Percentiles rank a stretch among this genome's conserved stretches.
Evolutionary conservation across 2,888 invertebrate species (phyloP).

Genomic region (Eupithecia pulchellata): DNA sequence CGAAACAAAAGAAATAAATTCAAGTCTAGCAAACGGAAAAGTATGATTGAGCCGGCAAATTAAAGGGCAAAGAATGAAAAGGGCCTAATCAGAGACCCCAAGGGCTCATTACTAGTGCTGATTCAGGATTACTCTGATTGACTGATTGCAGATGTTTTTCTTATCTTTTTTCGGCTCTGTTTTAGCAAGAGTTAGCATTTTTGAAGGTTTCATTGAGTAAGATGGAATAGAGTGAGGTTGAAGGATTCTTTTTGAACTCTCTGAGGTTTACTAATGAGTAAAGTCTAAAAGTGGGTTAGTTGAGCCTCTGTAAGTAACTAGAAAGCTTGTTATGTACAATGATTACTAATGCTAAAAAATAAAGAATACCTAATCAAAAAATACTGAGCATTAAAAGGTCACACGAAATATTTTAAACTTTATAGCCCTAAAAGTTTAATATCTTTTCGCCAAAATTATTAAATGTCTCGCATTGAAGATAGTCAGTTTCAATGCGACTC

Average conservation of each 20-base stretch:
- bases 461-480: too few relatives aligned
- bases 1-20: background rate
- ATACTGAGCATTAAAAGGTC: too few relatives aligned
- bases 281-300: too few relatives aligned
- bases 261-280: background rate
- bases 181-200: background rate
- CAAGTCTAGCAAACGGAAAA: background rate
- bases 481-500: too few relatives aligned
- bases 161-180: slow-evolving; percentile 9
- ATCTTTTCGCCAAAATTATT: too few relatives aligned
- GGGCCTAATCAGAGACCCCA: slow-evolving; percentile 25
- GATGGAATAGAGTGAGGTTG: background rate
- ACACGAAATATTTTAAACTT: too few relatives aligned
- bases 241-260: background rate
- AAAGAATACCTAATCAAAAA: too few relatives aligned
- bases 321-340: too few relatives aligned
- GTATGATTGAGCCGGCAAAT: slow-evolving; percentile 5
- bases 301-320: too few relatives aligned
- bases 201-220: background rate
- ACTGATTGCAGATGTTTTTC: slow-evolving; percentile 30
- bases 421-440: too few relatives aligned
- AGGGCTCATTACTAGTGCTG: slow-evolving; percentile 31
- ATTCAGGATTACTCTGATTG: slow-evolving; percentile 27
- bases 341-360: too few relatives aligned
- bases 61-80: slow-evolving; percentile 15